Evolutionary conservation across 2,113 vertebrate genomes (phyloP).

Genomic region (Nycticebus coucang): DNA sequence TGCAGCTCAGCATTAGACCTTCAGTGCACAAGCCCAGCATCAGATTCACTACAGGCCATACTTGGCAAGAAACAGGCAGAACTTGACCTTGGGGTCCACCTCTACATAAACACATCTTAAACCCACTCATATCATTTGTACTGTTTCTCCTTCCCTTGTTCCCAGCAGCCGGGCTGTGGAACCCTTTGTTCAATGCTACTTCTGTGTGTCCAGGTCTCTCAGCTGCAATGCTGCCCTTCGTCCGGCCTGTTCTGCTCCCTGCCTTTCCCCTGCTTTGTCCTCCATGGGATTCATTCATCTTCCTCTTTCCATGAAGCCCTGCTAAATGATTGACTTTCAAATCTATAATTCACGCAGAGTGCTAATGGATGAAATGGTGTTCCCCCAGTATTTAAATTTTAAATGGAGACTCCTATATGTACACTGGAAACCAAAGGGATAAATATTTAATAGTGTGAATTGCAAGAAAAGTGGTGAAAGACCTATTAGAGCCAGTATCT

Average conservation of each 20-base stretch:
- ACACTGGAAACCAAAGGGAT: conserved; percentile 31
- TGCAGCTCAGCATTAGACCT: not conserved
- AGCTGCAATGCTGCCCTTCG: not conserved
- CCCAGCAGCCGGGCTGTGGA: not conserved
- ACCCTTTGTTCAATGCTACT: not conserved
- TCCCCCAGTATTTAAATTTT: conserved; percentile 56
- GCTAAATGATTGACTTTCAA: conserved; percentile 45
- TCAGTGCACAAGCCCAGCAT: not conserved
- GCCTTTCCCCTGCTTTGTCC: not conserved
- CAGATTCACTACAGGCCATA: too few relatives aligned
- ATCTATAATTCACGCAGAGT: not conserved
- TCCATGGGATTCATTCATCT: not conserved
- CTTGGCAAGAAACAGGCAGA: not conserved
- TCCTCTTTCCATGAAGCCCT: not conserved
- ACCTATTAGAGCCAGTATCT: not conserved
- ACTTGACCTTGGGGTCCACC: too few relatives aligned
- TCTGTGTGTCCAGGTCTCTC: not conserved
- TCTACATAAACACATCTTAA: not conserved
- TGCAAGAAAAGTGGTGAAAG: conserved; percentile 23
- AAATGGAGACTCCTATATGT: conserved; percentile 57
- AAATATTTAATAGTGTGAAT: conserved; percentile 65
- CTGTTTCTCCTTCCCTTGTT: not conserved
- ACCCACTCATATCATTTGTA: not conserved
- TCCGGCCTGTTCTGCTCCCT: not conserved
- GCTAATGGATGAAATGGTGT: conserved; percentile 76